phyloP scores from a whole-genome alignment of 2,797 vertebrate species.

The Fistularia tabacaria region DNA sequence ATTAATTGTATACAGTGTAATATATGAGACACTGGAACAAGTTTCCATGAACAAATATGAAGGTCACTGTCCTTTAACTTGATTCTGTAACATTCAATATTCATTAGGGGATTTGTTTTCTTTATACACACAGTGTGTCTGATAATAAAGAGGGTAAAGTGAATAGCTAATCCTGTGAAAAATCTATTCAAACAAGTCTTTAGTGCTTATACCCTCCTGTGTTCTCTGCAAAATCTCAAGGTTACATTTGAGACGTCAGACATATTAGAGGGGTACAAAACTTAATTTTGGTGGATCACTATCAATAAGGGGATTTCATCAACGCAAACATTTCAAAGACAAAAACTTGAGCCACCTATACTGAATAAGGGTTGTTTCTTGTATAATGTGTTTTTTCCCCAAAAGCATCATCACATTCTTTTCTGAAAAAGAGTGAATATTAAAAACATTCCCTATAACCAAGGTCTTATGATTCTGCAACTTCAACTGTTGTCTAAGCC shows the following conservation, averaged over 20 bases:
- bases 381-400: slow-evolving; percentile 36
- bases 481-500: too few relatives aligned
- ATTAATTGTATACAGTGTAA: slow-evolving; percentile 74
- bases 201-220: slow-evolving; percentile 33
- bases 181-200: slow-evolving; percentile 47
- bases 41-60: slow-evolving; percentile 69
- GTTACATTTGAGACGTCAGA: slow-evolving; percentile 44
- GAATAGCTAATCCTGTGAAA: slow-evolving; percentile 53
- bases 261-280: slow-evolving; percentile 36
- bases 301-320: slow-evolving; percentile 64
- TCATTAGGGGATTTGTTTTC: slow-evolving; percentile 49
- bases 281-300: slow-evolving; percentile 47
- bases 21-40: slow-evolving; percentile 71
- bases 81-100: slow-evolving; percentile 74
- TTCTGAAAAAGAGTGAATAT: slow-evolving; percentile 73
- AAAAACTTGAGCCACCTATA: slow-evolving; percentile 65
- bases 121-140: slow-evolving; percentile 44
- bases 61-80: slow-evolving; percentile 66
- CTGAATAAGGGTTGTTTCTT: slow-evolving; percentile 53
- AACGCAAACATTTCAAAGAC: slow-evolving; percentile 65
- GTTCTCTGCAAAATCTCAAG: slow-evolving; percentile 49
- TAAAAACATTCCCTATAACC: slow-evolving; percentile 66
- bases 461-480: slow-evolving; percentile 10
- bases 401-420: slow-evolving; percentile 74
- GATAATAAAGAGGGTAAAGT: slow-evolving; percentile 53